Evolutionary conservation across 2,113 vertebrate genomes (phyloP).

Genomic region (Rhea pennata): DNA sequence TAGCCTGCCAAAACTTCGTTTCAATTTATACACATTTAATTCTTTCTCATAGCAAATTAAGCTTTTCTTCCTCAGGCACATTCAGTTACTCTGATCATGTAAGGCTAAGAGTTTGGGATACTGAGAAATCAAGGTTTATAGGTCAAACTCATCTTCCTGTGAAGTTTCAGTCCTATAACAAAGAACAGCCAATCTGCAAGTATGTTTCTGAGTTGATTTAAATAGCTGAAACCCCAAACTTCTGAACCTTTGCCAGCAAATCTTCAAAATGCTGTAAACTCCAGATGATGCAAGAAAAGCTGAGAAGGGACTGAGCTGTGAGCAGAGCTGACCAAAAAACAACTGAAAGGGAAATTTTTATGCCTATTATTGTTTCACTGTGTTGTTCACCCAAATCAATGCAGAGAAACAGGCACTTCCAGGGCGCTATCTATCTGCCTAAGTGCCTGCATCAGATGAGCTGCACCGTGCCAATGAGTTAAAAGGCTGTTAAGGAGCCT

Average conservation of each 20-base stretch:
- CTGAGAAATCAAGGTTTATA: not conserved
- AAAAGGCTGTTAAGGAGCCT: not conserved
- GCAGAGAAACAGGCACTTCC: not conserved
- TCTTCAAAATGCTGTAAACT: not conserved
- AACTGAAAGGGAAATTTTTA: not conserved
- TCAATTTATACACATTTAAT: slow-evolving; percentile 61
- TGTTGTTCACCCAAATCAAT: not conserved
- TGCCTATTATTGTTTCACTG: not conserved
- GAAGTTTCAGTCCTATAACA: not conserved
- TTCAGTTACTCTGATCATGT: slow-evolving; percentile 3
- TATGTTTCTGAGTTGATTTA: not conserved
- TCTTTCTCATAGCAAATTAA: slow-evolving; percentile 44
- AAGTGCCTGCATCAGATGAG: not conserved
- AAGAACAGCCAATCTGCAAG: not conserved
- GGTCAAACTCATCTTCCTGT: not conserved
- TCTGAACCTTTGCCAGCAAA: not conserved
- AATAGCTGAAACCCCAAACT: not conserved
- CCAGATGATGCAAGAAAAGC: not conserved
- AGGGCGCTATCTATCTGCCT: not conserved
- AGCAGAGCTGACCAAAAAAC: not conserved
- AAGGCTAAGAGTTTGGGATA: not conserved
- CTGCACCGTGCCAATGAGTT: not conserved
- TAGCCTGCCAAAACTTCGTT: slow-evolving; percentile 52
- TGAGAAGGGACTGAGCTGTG: not conserved
- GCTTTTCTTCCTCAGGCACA: not conserved